Evolutionary conservation across 2,797 vertebrate genomes (phyloP).

Genomic region (Hypotaenidia philippensis): DNA sequence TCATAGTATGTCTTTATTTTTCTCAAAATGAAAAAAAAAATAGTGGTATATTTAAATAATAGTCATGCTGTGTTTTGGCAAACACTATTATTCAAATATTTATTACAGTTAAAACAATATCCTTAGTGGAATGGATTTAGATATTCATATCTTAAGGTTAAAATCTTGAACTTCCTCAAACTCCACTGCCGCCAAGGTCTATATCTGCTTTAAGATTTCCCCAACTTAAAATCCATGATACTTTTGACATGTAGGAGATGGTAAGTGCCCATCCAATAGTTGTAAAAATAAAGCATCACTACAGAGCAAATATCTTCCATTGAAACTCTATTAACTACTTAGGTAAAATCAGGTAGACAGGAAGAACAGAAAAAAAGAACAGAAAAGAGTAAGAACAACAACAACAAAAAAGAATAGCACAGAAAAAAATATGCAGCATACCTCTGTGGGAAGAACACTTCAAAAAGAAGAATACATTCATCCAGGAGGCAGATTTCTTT

Average conservation of each 20-base stretch:
- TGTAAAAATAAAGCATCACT: neutral
- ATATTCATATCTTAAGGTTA: neutral
- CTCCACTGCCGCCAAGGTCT: neutral
- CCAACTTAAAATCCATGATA: neutral
- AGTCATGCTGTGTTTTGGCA: neutral
- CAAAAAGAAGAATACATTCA: neutral
- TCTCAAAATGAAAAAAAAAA: neutral
- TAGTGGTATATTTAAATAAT: neutral
- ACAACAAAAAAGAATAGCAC: no score
- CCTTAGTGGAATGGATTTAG: neutral
- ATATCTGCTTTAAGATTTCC: neutral
- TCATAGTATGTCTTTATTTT: neutral
- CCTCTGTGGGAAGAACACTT: neutral
- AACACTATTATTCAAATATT: neutral
- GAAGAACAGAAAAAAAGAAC: neutral
- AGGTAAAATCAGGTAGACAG: neutral
- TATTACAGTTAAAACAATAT: neutral
- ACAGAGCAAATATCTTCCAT: neutral
- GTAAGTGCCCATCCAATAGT: neutral
- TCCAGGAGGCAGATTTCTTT: neutral
- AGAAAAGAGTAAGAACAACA: neutral
- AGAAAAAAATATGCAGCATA: neutral
- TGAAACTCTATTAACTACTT: neutral
- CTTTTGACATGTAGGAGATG: neutral
- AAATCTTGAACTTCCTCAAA: neutral